Base-by-base conservation (phyloP, 2,113 vertebrate species). In the Nibea coibor region DNA sequence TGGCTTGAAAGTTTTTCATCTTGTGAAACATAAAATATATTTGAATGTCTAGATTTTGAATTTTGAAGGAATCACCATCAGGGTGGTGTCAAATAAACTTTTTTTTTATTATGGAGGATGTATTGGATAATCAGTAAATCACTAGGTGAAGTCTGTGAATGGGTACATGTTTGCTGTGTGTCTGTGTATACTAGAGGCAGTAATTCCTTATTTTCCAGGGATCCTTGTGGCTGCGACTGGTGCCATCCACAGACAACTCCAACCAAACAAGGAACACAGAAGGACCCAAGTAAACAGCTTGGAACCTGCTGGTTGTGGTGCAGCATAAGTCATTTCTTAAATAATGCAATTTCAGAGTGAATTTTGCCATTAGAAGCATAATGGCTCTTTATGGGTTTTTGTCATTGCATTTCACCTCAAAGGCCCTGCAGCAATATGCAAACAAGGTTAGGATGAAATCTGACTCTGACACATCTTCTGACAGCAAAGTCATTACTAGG, bases 331-430 rank as follows among this genome's bases (percentile, higher is more conserved):
- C 74, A 45, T 69, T 47, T 20, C 35, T 91, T 94, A 79, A 90
- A 90, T 84, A 1, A 72, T 92, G 88, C 87, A 81, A 87, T 94
- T 93, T 93, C 58, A 35, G 93, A 75, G 94, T 93, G 91, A 89
- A 93, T 94, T 89, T 62, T 73, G 68, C 89, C 90, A 83, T 87
- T 71, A 93, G 77, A 53, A 62, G 54, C 86, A 92, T 43, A 62
- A 83, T 73, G 83, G 31, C 58, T 87, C 48, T 94, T 93, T 75
- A 59, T 61, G 39, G 22, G 22, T 8, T 72, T 86, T 79, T 69
- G 69, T 80, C 74, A 35, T 58, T 73, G 68, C 24, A n/a, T 63
- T 76, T 75, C 42, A 67, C 53, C 73, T 84, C 78, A 43, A 74
- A 77, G 61, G 50, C 68, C 66, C 59, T 8, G 47, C 56, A 59